Conservation (phyloP, 2,113 vertebrate genomes). For the Cephalopholis sonnerati region DNA sequence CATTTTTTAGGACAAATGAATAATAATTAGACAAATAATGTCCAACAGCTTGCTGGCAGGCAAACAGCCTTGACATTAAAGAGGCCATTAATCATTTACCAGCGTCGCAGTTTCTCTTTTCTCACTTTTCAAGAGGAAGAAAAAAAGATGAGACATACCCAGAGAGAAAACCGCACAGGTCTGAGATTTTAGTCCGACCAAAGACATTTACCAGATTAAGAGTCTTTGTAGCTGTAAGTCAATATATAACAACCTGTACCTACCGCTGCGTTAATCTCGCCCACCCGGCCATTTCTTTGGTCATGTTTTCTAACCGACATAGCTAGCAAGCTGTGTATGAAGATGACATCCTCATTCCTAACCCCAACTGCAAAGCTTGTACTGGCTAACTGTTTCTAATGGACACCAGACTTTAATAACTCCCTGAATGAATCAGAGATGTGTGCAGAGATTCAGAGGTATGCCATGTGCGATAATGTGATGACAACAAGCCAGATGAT, state of each 20-base stretch:
- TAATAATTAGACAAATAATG: conserved; percentile 48
- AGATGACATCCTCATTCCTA: not conserved
- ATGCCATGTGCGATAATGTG: no score
- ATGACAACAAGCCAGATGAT: no score
- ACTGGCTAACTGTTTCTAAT: no score
- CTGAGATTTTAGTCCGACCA: not conserved
- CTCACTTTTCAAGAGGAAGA: conserved; percentile 2
- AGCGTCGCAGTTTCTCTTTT: conserved; percentile 3
- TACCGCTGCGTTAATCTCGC: not conserved
- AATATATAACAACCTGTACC: not conserved
- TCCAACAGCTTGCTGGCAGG: conserved; percentile 22
- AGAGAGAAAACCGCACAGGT: not conserved
- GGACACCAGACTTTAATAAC: no score
- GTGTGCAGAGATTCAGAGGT: no score
- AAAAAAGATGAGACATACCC: not conserved
- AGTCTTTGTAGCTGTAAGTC: not conserved
- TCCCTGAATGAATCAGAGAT: no score
- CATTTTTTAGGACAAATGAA: conserved; percentile 42
- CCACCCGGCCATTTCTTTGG: not conserved
- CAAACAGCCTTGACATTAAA: conserved; percentile 61
- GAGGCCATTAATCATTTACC: conserved; percentile 31
- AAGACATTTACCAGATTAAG: not conserved
- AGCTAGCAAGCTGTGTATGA: not conserved
- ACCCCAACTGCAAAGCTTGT: no score
- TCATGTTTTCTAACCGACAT: not conserved